phyloP scores from a whole-genome alignment of 2,113 vertebrate genomes.

The Empidonax traillii region DNA sequence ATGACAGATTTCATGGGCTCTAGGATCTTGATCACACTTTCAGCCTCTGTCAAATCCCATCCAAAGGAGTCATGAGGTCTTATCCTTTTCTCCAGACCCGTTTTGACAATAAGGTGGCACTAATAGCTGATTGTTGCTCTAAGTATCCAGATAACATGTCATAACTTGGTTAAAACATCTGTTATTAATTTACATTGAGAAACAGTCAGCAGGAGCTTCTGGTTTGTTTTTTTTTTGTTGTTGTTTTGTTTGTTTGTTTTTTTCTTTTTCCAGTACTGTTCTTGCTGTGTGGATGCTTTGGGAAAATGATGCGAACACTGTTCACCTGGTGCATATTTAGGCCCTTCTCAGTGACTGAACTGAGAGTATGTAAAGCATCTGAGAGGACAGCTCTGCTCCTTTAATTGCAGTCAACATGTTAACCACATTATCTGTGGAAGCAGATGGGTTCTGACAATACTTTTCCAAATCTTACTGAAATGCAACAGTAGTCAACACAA shows the following conservation, averaged over 20 bases:
- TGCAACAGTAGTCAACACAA: neutral
- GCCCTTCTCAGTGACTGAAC: neutral
- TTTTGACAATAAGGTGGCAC: neutral
- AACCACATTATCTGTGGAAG: neutral
- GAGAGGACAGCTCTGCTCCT: neutral
- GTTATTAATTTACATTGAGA: conserved; percentile 35
- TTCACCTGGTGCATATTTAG: neutral
- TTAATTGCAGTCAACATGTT: neutral
- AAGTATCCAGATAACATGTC: neutral
- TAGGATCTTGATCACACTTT: neutral
- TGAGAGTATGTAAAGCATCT: neutral
- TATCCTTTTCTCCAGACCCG: neutral
- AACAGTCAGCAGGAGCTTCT: neutral
- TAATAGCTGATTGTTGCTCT: neutral
- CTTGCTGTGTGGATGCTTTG: neutral
- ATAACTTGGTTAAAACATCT: conserved; percentile 37
- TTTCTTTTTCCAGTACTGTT: neutral
- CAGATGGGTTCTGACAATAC: conserved; percentile 25
- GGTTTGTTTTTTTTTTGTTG: neutral
- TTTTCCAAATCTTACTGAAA: conserved; percentile 1
- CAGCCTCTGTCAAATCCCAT: neutral
- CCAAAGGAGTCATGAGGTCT: neutral
- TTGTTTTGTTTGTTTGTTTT: neutral
- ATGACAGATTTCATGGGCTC: neutral
- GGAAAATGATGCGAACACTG: neutral